These are phyloP conservation scores for Ceratina calcarata DNA, from an alignment of 1,140 invertebrate species.

Conservation along the genomic window DNA sequence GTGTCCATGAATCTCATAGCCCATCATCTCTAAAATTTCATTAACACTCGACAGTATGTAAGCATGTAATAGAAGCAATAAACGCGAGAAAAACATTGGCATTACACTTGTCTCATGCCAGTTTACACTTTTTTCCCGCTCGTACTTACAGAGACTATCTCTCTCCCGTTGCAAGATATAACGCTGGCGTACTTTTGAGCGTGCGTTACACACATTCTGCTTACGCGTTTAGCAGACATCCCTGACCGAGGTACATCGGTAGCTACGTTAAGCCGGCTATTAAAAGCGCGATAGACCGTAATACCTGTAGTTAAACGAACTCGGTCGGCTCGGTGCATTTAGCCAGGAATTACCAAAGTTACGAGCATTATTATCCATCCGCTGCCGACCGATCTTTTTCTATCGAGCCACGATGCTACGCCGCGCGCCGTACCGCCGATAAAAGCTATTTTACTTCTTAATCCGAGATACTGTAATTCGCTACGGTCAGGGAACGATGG, in stretches of 20 bases:
- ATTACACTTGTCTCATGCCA: slow-evolving; percentile 11
- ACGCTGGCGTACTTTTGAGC: slow-evolving; percentile 1
- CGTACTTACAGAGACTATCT: neutral
- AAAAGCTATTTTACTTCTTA: slow-evolving; percentile 66
- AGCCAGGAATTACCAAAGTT: slow-evolving; percentile 59
- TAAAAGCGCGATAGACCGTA: slow-evolving; percentile 66
- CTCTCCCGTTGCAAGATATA: neutral
- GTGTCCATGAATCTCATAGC: too few species aligned
- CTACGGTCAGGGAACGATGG: slow-evolving; percentile 13
- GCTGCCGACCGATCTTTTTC: slow-evolving; percentile 53
- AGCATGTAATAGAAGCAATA: neutral
- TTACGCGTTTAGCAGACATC: slow-evolving; percentile 33
- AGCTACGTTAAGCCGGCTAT: slow-evolving; percentile 63
- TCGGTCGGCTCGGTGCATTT: slow-evolving; percentile 50
- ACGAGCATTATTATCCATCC: slow-evolving; percentile 64
- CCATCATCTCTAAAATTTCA: neutral
- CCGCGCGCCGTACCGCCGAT: slow-evolving; percentile 46
- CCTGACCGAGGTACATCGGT: slow-evolving; percentile 29
- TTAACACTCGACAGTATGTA: neutral
- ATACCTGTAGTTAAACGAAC: slow-evolving; percentile 63
- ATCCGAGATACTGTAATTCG: slow-evolving; percentile 59
- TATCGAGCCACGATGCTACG: slow-evolving; percentile 40
- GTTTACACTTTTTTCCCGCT: slow-evolving; percentile 23
- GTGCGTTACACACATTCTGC: slow-evolving; percentile 38
- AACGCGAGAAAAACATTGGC: neutral